phyloP scores from a whole-genome alignment of 2,888 invertebrate species.

The Nemapogon koenigi region DNA sequence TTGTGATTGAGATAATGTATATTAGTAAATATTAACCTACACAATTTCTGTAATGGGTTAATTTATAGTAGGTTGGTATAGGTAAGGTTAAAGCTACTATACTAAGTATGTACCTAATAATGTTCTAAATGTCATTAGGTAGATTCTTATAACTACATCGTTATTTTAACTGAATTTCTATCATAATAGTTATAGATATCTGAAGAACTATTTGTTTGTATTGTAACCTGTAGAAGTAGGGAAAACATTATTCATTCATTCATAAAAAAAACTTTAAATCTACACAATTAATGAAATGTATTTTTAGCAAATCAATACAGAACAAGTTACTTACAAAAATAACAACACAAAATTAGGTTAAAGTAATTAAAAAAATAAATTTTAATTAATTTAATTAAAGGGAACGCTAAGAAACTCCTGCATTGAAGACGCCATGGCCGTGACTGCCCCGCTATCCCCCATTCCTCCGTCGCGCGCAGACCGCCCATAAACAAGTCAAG shows the following conservation, averaged over 20 bases:
- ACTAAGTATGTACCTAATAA: too few species aligned
- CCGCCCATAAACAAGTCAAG: slow-evolving; percentile 65
- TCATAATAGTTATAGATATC: too few species aligned
- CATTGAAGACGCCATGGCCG: slow-evolving; percentile 47
- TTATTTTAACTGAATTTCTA: too few species aligned
- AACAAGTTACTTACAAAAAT: slow-evolving; percentile 1
- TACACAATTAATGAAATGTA: not conserved
- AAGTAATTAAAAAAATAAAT: slow-evolving; percentile 10
- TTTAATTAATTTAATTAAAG: slow-evolving; percentile 7
- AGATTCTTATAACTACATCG: too few species aligned
- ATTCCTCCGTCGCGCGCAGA: slow-evolving; percentile 40
- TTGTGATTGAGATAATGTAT: too few species aligned
- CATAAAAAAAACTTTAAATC: not conserved
- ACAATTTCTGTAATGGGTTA: too few species aligned
- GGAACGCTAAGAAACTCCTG: slow-evolving; percentile 11
- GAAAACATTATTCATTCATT: not conserved
- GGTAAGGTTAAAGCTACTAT: too few species aligned
- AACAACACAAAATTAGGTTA: slow-evolving; percentile 2
- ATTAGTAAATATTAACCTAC: too few species aligned
- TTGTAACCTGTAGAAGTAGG: too few species aligned
- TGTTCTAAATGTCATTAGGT: too few species aligned
- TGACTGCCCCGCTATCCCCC: slow-evolving; percentile 49
- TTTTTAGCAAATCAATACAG: not conserved
- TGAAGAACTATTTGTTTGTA: too few species aligned
- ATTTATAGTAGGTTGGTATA: too few species aligned